These are phyloP conservation scores for Drosophila pruinosa DNA, from an alignment of 1,140 invertebrate species.

Conservation along the genomic window DNA sequence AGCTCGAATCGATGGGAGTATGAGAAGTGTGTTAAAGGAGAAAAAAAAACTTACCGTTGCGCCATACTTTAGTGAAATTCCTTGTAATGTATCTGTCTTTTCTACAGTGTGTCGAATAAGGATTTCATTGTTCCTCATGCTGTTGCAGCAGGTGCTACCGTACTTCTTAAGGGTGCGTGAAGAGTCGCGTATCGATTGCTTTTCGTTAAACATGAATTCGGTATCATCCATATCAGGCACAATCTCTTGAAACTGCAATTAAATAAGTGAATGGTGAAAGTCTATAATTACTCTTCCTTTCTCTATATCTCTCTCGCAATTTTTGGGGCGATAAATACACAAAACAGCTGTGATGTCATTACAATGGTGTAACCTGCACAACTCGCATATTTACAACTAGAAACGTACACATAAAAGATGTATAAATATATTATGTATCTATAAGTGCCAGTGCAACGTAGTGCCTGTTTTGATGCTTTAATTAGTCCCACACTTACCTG, in stretches of 20 bases:
- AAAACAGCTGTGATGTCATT: conserved; percentile 60
- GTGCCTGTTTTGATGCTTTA: conserved; percentile 11
- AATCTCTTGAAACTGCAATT: conserved; percentile 81
- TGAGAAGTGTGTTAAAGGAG: too few relatives aligned
- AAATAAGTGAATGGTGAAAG: conserved; percentile 24
- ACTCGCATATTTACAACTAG: neutral
- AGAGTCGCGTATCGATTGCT: conserved; percentile 92
- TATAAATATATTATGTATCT: conserved; percentile 10
- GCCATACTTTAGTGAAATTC: conserved; percentile 95
- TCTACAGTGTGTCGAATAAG: conserved; percentile 91
- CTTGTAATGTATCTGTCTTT: conserved; percentile 94
- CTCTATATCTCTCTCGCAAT: neutral
- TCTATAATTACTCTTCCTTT: conserved; percentile 12
- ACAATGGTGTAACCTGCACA: conserved; percentile 22
- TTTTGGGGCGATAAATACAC: conserved; percentile 3
- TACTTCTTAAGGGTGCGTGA: conserved; percentile 93
- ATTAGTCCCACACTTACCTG: conserved; percentile 23
- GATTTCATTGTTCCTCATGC: conserved; percentile 86
- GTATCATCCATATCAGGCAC: conserved; percentile 85
- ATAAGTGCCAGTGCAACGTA: conserved; percentile 24
- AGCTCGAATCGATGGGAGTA: neutral
- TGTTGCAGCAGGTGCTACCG: conserved; percentile 90
- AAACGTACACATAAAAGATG: neutral
- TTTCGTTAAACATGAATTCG: conserved; percentile 91
- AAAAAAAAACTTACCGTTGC: conserved; percentile 93